These are phyloP conservation scores for Antechinus flavipes DNA, from an alignment of 2,113 vertebrate species.

Conservation along the genomic window DNA sequence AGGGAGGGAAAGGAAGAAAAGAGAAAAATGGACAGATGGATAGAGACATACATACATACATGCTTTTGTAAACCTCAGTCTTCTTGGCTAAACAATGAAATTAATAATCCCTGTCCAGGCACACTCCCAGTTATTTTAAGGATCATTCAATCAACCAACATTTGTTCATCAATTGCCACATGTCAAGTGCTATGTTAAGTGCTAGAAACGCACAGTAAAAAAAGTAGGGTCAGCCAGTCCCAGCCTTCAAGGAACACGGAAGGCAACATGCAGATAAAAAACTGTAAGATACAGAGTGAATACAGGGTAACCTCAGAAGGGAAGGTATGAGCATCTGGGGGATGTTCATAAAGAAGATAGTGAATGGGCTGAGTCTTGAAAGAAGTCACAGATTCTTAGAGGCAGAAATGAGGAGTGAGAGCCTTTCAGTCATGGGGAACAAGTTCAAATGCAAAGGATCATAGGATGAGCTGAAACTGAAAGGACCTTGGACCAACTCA, in stretches of 20 bases:
- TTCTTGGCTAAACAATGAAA: background rate
- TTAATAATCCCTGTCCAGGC: background rate
- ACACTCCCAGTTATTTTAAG: background rate
- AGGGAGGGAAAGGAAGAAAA: too few species aligned
- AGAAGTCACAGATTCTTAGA: background rate
- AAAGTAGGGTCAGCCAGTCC: background rate
- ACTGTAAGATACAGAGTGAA: background rate
- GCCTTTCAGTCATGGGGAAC: background rate
- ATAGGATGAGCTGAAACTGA: background rate
- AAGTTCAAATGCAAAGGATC: background rate
- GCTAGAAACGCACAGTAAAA: background rate
- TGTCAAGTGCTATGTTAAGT: background rate
- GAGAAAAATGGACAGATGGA: too few species aligned
- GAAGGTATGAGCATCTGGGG: background rate
- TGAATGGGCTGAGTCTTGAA: background rate
- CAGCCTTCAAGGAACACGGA: background rate
- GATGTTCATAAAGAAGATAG: background rate
- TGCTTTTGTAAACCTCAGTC: background rate
- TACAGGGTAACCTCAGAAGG: background rate
- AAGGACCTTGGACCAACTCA: background rate
- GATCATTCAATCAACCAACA: background rate
- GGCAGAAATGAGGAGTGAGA: background rate
- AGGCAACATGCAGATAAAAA: background rate
- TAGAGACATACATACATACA: background rate
- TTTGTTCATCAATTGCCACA: background rate